Conservation (phyloP, 2,113 vertebrate genomes). For the Atrichornis clamosus region DNA sequence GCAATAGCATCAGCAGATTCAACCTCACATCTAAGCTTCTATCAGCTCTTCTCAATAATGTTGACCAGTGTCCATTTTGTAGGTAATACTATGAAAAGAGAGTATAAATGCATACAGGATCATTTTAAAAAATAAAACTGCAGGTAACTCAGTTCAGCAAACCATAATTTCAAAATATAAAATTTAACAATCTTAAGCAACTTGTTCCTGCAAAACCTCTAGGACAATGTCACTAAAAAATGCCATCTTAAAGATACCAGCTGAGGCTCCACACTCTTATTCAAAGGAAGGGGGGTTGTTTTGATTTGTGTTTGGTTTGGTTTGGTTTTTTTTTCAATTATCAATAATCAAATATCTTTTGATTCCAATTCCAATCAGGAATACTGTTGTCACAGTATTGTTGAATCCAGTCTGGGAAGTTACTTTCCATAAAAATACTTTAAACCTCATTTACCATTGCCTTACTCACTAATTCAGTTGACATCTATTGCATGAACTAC, state of each 20-base stretch:
- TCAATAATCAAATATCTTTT: background rate
- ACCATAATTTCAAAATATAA: background rate
- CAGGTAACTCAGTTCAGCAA: background rate
- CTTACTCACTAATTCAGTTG: background rate
- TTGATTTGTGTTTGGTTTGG: background rate
- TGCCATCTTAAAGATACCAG: background rate
- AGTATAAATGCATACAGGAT: background rate
- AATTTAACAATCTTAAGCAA: background rate
- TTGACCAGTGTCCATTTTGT: background rate
- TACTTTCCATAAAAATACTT: background rate
- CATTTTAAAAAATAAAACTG: background rate
- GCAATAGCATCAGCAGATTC: background rate
- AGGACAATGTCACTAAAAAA: background rate
- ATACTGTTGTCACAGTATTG: background rate
- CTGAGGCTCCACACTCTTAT: background rate
- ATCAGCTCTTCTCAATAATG: background rate
- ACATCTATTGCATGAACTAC: background rate
- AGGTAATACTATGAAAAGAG: background rate
- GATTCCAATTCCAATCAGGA: background rate
- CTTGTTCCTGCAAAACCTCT: background rate
- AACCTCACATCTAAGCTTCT: background rate
- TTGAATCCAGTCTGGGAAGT: background rate
- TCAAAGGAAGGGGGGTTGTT: accelerated
- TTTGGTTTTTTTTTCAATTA: accelerated
- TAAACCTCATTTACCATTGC: background rate